A percentile compares a stretch with the other conserved stretches of the same genome.
Conservation (phyloP, 2,113 vertebrate genomes). For the Oreocharis arfaki region DNA sequence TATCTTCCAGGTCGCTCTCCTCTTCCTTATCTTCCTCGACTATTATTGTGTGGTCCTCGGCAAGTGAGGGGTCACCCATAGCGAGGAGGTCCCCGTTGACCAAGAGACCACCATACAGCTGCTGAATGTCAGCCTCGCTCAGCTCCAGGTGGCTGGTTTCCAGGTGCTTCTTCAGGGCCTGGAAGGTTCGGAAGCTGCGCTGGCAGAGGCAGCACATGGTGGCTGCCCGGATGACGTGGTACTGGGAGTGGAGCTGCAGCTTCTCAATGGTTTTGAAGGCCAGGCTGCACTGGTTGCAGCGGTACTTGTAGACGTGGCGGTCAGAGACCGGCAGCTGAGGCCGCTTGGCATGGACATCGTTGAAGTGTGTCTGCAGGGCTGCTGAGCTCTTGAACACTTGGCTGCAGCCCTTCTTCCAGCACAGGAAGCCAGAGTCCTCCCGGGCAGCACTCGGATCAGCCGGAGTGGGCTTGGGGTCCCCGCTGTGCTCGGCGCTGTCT, state of each 20-base stretch:
- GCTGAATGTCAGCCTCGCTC: constrained; percentile 96
- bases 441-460: constrained; percentile 78
- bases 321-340: constrained; percentile 95
- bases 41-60: constrained; percentile 90
- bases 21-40: constrained; percentile 97
- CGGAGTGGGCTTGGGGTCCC: constrained; percentile 77
- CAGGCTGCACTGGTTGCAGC: constrained; percentile 97
- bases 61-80: constrained; percentile 86
- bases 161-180: constrained; percentile 95
- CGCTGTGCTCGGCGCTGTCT: constrained; percentile 71
- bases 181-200: constrained; percentile 95
- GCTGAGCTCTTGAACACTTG: constrained; percentile 95
- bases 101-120: constrained; percentile 92
- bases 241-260: constrained; percentile 96
- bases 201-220: constrained; percentile 99
- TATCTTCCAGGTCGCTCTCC: constrained; percentile 94
- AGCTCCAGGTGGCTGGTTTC: constrained; percentile 96
- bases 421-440: constrained; percentile 91
- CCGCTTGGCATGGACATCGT: constrained; percentile 92
- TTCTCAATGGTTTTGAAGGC: constrained; percentile 98
- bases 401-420: constrained; percentile 99
- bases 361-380: constrained; percentile 95
- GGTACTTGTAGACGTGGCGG: constrained; percentile 98
- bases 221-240: constrained; percentile 95
- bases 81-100: constrained; percentile 95